A percentile compares a stretch with the other conserved stretches of the same genome.
These are phyloP conservation scores for Popillia japonica DNA, from an alignment of 1,140 invertebrate genomes.

Conservation along the genomic window DNA sequence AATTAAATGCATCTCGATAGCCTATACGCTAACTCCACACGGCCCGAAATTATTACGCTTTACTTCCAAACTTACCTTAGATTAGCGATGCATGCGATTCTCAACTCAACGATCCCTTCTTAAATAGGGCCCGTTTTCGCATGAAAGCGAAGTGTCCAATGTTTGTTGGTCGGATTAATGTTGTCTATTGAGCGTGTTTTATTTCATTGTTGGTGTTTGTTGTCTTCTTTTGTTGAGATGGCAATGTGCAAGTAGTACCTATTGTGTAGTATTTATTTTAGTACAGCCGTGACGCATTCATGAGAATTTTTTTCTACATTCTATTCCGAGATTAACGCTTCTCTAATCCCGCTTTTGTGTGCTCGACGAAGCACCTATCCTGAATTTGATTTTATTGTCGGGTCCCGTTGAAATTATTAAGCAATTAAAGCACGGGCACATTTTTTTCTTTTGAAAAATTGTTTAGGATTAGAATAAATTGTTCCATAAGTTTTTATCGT, in stretches of 20 bases:
- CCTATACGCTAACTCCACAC: slow-evolving; percentile 52
- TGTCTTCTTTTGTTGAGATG: slow-evolving; percentile 58
- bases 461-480: background rate
- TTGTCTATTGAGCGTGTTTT: slow-evolving; percentile 60
- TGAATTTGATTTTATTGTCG: slow-evolving; percentile 36
- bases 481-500: background rate
- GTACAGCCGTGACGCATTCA: slow-evolving; percentile 56
- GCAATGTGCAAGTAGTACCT: slow-evolving; percentile 58
- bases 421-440: slow-evolving; percentile 43
- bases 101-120: background rate
- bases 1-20: slow-evolving; percentile 52
- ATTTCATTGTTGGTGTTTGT: slow-evolving; percentile 59
- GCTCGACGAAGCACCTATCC: slow-evolving; percentile 34
- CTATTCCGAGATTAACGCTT: slow-evolving; percentile 52
- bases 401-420: slow-evolving; percentile 46
- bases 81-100: slow-evolving; percentile 32
- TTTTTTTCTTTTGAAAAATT: slow-evolving; percentile 9
- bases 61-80: slow-evolving; percentile 40
- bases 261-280: slow-evolving; percentile 59
- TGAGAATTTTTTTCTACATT: slow-evolving; percentile 53
- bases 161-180: slow-evolving; percentile 58
- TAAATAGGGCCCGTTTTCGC: slow-evolving; percentile 47
- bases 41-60: slow-evolving; percentile 54
- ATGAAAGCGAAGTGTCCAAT: slow-evolving; percentile 53
- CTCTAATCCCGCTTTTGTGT: slow-evolving; percentile 52